Evolutionary conservation across 2,797 vertebrate genomes (phyloP).

Genomic region (Galaxias olidus): DNA sequence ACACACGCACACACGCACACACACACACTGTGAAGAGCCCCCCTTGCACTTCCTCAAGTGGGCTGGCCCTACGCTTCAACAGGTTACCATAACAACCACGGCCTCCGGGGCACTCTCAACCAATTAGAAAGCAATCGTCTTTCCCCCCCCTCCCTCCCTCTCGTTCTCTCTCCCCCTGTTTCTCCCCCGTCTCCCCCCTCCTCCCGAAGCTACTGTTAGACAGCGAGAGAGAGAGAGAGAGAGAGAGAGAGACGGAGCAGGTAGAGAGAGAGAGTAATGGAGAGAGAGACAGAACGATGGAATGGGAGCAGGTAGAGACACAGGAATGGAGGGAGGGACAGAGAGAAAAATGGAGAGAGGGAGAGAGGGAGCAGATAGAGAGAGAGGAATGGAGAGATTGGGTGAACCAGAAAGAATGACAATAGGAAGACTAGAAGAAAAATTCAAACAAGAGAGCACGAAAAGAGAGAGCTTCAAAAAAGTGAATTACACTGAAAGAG

Average conservation of each 20-base stretch:
- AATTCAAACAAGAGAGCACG: no score
- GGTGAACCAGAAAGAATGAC: no score
- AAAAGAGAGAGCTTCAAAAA: no score
- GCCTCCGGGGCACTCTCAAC: slow-evolving; percentile 71
- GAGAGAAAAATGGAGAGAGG: no score
- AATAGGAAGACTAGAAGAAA: no score
- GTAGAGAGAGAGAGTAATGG: slow-evolving; percentile 2
- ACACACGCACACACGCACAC: background rate
- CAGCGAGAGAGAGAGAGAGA: background rate
- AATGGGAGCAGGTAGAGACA: slow-evolving; percentile 4
- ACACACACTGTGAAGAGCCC: slow-evolving; percentile 6
- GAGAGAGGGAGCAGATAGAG: no score
- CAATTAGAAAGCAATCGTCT: slow-evolving; percentile 81
- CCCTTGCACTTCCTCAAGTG: slow-evolving; percentile 37
- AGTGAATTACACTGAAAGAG: no score
- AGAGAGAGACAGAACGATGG: background rate
- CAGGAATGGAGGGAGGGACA: background rate
- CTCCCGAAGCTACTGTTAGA: background rate
- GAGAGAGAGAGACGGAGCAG: background rate
- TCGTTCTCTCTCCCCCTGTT: background rate
- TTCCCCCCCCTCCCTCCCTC: background rate
- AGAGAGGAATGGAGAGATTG: no score
- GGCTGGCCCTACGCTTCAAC: slow-evolving; percentile 50
- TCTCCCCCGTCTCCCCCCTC: background rate
- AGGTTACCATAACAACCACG: slow-evolving; percentile 78